Base-by-base conservation (phyloP, 2,797 vertebrate species). In the Hydrocynus forskahlii region DNA sequence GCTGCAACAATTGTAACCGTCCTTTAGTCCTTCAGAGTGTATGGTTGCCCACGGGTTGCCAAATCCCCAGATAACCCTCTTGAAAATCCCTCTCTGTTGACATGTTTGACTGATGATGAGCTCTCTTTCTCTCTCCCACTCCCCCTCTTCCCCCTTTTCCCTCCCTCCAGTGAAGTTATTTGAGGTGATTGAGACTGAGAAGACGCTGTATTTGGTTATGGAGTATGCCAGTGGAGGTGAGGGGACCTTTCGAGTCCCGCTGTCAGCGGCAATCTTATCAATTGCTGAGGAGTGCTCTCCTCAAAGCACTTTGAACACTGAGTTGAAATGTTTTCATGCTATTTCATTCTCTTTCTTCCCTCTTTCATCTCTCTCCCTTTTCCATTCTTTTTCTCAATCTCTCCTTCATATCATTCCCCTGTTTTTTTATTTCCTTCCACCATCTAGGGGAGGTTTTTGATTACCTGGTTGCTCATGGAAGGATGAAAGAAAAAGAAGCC, bases 401-500 rank as follows among this genome's bases (percentile, higher is more conserved):
- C 10, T 23, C n/a, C n/a, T 25, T 38, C 17, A n/a, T 67, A 25
- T 67, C 75, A 64, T 55, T 52, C 38, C 52, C 63, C 3, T 48
- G 63, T 40, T 54, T 43, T 6, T 19, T 19, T 5, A 4, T 54
- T 52, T 35, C 80, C 7, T 86, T 76, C 81, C 7, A 3, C 87
- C 76, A 81, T 91, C 40, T 87, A 99, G 97, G 97, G 81, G 97
- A 99, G 91, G 97, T 99, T 63, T 99, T 99, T 89, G 97, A 99
- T 94, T 99, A 99, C 94, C 94, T 99, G 87, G 98, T 99, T 90
- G 97, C 98, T 91, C 97, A 99, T 89, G 98, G 98, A 90, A 95
- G 98, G 94, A 99, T 99, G 98, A 99, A 99, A 94, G 98, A 99
- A 94, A 99, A 99, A 90, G 98, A 99, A 93, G 97, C 98, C 82